Evolutionary conservation across 1,140 invertebrate species (phyloP), one percentile per base, ranked within the genome.

Genomic region (Helicoverpa armigera): DNA sequence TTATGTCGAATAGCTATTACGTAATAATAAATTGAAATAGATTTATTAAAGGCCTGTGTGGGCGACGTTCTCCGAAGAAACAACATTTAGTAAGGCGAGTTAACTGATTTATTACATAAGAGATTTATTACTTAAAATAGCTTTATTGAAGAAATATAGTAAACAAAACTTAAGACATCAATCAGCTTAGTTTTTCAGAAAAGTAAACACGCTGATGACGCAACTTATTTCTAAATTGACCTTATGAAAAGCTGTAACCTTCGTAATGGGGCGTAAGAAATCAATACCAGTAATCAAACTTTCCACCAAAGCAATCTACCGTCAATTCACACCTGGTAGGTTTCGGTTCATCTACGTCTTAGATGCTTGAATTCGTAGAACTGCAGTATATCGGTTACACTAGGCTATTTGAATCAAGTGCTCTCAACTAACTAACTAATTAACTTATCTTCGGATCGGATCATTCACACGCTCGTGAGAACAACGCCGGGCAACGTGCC

Each of bases 391-490:
- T 69, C 65, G 65, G 65, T 69, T 50, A 50, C 65, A 11, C 16
- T 54, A 53, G 12, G 50, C 69, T 72, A 72, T 72, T 72, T 51
- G 50, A 72, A 72, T 54, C 53, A 58, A 73, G 70, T 73, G 53
- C 54, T 73, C 51, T 58, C 48, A 73, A 73, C 54, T 73, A 73
- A 73, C 58, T 58, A 73, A 73, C 70, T 73, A 73, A 73, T 73
- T 58, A 73, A 73, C 70, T 73, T 73, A 73, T 73, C 70, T 73
- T 73, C 70, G 54, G 54, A 73, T 73, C 70, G 18, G 51, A 73
- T 73, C 70, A 16, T 73, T 73, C 53, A 73, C 70, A 73, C 70
- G 70, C 70, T 73, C 70, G 70, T 73, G 70, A 58, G 70, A 73
- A 58, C 54, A 16, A 61, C 73, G 73, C 35, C 29, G 73, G 73